Conservation (phyloP, 1,140 invertebrate genomes). For the Cotesia glomerata region DNA sequence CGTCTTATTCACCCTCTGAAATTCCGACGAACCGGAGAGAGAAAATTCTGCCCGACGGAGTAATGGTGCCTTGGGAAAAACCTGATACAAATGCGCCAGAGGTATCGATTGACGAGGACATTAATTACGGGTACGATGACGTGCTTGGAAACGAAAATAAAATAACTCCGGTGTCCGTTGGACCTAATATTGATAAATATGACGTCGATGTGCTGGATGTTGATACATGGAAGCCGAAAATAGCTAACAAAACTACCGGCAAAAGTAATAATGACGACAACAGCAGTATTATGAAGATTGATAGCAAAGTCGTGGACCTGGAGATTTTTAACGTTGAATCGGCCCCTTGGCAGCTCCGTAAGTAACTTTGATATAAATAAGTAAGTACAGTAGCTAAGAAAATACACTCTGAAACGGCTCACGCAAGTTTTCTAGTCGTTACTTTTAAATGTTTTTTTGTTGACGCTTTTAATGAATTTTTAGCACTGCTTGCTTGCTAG, state of each 20-base stretch:
- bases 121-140: not conserved
- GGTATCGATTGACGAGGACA: constrained; percentile 40
- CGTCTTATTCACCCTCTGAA: not conserved
- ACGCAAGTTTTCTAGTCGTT: too few relatives aligned
- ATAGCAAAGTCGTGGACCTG: constrained; percentile 34
- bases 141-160: not conserved
- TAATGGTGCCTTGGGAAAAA: not conserved
- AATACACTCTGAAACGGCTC: not conserved
- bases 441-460: not conserved
- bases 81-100: constrained; percentile 32
- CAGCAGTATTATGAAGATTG: constrained; percentile 54
- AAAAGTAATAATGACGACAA: constrained; percentile 41
- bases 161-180: constrained; percentile 6
- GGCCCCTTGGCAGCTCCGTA: constrained; percentile 44
- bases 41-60: not conserved
- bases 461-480: not conserved
- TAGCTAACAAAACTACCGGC: constrained; percentile 50
- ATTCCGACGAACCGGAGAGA: not conserved
- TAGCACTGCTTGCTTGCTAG: not conserved
- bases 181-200: constrained; percentile 33
- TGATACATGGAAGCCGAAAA: constrained; percentile 47
- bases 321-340: constrained; percentile 44
- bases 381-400: not conserved
- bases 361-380: constrained; percentile 20
- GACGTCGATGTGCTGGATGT: constrained; percentile 43